Percentiles rank a stretch among this genome's conserved stretches.
Conservation (phyloP, 2,888 invertebrate genomes). For the Pinctada fucata region DNA sequence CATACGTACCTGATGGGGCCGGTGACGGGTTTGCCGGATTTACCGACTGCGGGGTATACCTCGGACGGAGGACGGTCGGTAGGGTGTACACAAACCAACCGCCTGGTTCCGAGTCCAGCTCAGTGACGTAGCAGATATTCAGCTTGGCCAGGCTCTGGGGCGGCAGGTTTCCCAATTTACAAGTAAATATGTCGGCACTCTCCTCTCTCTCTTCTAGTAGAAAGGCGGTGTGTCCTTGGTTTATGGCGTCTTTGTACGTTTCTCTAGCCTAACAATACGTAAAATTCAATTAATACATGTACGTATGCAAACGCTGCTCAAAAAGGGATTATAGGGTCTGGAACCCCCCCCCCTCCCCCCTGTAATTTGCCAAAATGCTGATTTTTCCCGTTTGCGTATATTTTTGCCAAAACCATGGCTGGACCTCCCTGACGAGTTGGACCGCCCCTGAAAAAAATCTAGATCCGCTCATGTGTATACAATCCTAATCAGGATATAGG, state of each 20-base stretch:
- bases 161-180: slow-evolving; percentile 51
- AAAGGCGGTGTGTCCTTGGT: slow-evolving; percentile 44
- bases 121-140: slow-evolving; percentile 47
- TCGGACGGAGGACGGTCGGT: slow-evolving; percentile 39
- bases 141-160: slow-evolving; percentile 38
- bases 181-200: slow-evolving; percentile 48
- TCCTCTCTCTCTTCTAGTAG: slow-evolving; percentile 46
- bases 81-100: slow-evolving; percentile 31
- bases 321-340: no score
- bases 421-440: no score
- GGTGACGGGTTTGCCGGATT: background rate
- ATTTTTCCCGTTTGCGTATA: no score
- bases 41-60: slow-evolving; percentile 9
- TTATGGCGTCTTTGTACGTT: slow-evolving; percentile 50
- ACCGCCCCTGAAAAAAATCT: no score
- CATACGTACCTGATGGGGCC: no score
- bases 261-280: slow-evolving; percentile 40
- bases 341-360: no score
- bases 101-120: slow-evolving; percentile 42
- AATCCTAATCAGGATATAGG: no score
- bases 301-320: background rate
- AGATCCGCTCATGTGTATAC: no score
- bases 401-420: no score
- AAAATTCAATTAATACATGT: background rate
- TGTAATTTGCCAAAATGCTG: no score